Evolutionary conservation across 2,797 vertebrate genomes (phyloP).

Genomic region (Argyrosomus regius): DNA sequence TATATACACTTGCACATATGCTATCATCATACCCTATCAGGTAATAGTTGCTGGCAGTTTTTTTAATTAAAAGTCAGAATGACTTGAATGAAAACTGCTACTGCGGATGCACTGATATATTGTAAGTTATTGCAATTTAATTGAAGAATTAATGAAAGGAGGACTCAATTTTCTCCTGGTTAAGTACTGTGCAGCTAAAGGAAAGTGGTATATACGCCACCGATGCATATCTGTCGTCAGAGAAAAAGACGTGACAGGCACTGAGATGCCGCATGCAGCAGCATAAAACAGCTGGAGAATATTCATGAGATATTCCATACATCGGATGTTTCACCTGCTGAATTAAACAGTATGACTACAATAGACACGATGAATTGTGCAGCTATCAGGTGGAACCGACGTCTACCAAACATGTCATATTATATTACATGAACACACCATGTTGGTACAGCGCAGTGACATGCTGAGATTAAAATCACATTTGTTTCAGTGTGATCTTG

Average conservation of each 20-base stretch:
- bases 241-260: conserved; percentile 23
- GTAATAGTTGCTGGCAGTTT: conserved; percentile 51
- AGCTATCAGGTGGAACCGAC: conserved; percentile 1
- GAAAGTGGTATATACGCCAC: conserved; percentile 16
- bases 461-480: conserved; percentile 20
- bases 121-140: conserved; percentile 68
- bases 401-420: conserved; percentile 16
- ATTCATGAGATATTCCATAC: conserved; percentile 23
- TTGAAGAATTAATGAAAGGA: conserved; percentile 66
- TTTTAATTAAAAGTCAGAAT: conserved; percentile 70
- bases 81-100: conserved; percentile 48
- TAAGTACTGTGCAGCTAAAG: conserved; percentile 29
- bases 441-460: background rate
- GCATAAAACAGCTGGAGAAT: conserved; percentile 16
- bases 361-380: conserved; percentile 13
- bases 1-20: conserved; percentile 14
- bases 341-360: conserved; percentile 32
- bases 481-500: conserved; percentile 38
- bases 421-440: conserved; percentile 2
- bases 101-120: conserved; percentile 50
- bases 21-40: conserved; percentile 44
- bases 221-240: conserved; percentile 22
- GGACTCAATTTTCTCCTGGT: conserved; percentile 60
- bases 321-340: conserved; percentile 21
- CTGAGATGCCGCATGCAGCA: background rate